Percentiles rank a stretch among this genome's conserved stretches.
These are phyloP conservation scores for Protomyctophum bolini DNA, from an alignment of 2,113 vertebrate species.

Conservation along the genomic window DNA sequence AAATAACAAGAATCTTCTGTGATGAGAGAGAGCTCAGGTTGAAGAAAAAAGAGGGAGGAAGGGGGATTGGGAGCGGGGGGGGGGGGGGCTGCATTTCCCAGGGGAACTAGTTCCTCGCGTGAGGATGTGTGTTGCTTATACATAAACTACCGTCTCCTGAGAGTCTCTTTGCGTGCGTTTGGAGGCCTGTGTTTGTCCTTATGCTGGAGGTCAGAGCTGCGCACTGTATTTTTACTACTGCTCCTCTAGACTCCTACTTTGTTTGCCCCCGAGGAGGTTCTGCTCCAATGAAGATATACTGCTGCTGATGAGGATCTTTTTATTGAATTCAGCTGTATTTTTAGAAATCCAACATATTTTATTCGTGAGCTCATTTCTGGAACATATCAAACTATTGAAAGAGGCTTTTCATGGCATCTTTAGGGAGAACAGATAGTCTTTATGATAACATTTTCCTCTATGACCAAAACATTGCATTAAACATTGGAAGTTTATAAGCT, in stretches of 20 bases:
- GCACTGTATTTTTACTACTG: conserved; percentile 13
- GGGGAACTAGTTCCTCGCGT: conserved; percentile 33
- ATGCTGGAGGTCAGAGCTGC: conserved; percentile 36
- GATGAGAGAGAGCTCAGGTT: conserved; percentile 55
- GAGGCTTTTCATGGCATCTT: not conserved
- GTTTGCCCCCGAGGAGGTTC: conserved; percentile 14
- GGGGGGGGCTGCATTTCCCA: conserved; percentile 34
- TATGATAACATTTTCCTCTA: not conserved
- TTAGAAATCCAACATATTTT: not conserved
- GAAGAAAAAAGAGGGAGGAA: no score
- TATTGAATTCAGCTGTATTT: not conserved
- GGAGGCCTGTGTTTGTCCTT: conserved; percentile 14
- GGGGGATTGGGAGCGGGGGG: conserved; percentile 13
- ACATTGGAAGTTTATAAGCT: no score
- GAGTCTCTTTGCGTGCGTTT: conserved; percentile 8
- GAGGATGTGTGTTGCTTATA: conserved; percentile 23
- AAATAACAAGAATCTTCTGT: conserved; percentile 50
- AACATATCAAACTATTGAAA: not conserved
- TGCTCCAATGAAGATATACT: conserved; percentile 17
- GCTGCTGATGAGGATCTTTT: not conserved
- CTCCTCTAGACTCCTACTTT: not conserved
- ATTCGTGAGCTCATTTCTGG: not conserved
- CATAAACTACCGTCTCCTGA: conserved; percentile 5
- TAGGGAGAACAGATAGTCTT: not conserved
- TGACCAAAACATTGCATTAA: no score